These are phyloP conservation scores for Palythoa caribaeorum DNA, from an alignment of 92 coral and sea anemone species.

Conservation along the genomic window DNA sequence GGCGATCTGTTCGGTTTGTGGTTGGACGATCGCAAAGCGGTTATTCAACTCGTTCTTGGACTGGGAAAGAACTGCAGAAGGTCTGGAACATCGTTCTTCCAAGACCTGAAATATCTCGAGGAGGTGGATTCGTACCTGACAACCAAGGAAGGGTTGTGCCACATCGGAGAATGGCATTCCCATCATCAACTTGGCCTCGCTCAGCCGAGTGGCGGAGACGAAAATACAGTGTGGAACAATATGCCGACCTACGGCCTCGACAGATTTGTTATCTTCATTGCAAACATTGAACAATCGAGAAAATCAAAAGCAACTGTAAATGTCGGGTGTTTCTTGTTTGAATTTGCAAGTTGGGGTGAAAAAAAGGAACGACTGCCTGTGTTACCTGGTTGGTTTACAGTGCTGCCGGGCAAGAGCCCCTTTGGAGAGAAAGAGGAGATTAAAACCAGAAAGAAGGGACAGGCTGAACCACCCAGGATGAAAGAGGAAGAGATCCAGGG, in stretches of 20 bases:
- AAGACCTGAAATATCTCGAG: constrained; percentile 77
- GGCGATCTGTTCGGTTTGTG: constrained; percentile 60
- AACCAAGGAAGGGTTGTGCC: constrained; percentile 76
- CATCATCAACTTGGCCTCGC: constrained; percentile 83
- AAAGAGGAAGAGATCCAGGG: not conserved
- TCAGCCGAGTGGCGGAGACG: constrained; percentile 86
- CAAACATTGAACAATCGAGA: constrained; percentile 58
- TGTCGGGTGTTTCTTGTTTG: constrained; percentile 74
- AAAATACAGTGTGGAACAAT: constrained; percentile 86
- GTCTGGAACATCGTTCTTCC: constrained; percentile 72
- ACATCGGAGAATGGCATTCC: constrained; percentile 97
- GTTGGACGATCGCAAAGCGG: constrained; percentile 75
- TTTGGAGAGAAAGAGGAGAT: constrained; percentile 18
- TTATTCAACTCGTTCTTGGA: constrained; percentile 79
- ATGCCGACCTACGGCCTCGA: constrained; percentile 75
- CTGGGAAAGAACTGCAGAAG: constrained; percentile 76
- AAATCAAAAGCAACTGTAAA: constrained; percentile 19
- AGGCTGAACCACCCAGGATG: constrained; percentile 6
- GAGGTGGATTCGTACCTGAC: constrained; percentile 70
- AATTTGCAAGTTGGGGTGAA: constrained; percentile 23
- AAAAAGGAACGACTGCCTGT: constrained; percentile 49
- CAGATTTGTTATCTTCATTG: constrained; percentile 83
- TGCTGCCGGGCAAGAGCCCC: constrained; percentile 50
- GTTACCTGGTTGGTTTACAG: constrained; percentile 48
- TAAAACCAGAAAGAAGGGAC: not conserved